phyloP scores from a whole-genome alignment of 2,113 vertebrate genomes.

The Gorsachius goisagi region DNA sequence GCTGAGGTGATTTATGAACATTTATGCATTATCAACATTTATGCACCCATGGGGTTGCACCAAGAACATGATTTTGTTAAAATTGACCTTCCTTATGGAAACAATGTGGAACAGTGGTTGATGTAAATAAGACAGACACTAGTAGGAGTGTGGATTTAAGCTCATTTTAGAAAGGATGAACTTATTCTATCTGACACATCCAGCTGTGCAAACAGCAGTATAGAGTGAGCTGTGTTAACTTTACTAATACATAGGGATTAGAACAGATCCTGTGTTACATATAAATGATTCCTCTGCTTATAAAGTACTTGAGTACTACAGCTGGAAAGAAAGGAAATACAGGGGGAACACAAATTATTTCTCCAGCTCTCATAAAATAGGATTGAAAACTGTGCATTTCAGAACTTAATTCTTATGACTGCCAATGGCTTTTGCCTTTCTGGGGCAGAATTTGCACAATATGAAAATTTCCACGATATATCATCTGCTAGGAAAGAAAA shows the following conservation, averaged over 20 bases:
- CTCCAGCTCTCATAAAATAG: conserved; percentile 5
- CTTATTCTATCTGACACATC: conserved; percentile 53
- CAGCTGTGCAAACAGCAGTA: conserved; percentile 72
- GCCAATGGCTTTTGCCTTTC: conserved; percentile 14
- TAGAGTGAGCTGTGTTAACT: conserved; percentile 53
- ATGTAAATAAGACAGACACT: conserved; percentile 58
- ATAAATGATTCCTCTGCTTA: conserved; percentile 39
- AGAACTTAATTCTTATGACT: not conserved
- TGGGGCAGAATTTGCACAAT: conserved; percentile 5
- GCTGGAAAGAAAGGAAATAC: not conserved
- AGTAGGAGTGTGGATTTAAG: conserved; percentile 47
- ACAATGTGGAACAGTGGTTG: conserved; percentile 19
- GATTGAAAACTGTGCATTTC: conserved; percentile 10
- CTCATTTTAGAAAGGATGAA: conserved; percentile 64
- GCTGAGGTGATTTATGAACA: conserved; percentile 38
- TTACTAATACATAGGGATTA: conserved; percentile 59
- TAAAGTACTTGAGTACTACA: not conserved
- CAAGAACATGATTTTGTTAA: conserved; percentile 48
- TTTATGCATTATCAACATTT: conserved; percentile 48
- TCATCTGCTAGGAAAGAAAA: conserved; percentile 9
- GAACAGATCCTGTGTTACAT: conserved; percentile 30
- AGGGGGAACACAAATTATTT: conserved; percentile 18
- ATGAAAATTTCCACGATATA: conserved; percentile 16
- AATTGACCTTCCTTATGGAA: conserved; percentile 38
- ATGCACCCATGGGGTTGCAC: not conserved